phyloP scores from a whole-genome alignment of 2,113 vertebrate genomes.

The Charadrius vociferus region DNA sequence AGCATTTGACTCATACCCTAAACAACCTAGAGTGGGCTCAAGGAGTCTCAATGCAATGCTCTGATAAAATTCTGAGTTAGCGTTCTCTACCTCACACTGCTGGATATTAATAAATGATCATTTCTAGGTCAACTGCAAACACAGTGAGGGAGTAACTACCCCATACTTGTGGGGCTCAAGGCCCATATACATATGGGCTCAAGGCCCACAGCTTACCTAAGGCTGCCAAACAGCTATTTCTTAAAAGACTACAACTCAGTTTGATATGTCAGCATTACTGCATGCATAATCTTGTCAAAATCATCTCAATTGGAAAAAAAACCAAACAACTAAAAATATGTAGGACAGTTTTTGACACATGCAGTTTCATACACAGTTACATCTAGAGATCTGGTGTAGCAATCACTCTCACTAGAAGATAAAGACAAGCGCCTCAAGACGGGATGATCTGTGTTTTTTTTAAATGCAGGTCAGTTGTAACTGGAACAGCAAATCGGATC shows the following conservation, averaged over 20 bases:
- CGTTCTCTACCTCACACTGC: no score
- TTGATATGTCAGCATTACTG: fast-evolving
- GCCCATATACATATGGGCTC: neutral
- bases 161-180: no score
- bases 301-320: neutral
- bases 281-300: neutral
- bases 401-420: neutral
- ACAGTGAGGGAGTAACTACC: no score
- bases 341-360: neutral
- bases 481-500: neutral
- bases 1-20: no score
- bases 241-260: neutral
- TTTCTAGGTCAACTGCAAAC: no score
- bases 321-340: neutral
- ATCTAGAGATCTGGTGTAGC: neutral
- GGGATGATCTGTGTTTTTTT: neutral
- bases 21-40: no score
- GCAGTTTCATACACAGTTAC: neutral
- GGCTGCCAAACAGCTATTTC: neutral
- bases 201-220: neutral
- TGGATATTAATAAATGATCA: no score
- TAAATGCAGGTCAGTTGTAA: neutral
- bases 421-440: neutral
- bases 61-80: no score
- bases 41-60: no score